Evolutionary conservation across 2,888 invertebrate genomes (phyloP).

Genomic region (Sarcophaga rosellei): DNA sequence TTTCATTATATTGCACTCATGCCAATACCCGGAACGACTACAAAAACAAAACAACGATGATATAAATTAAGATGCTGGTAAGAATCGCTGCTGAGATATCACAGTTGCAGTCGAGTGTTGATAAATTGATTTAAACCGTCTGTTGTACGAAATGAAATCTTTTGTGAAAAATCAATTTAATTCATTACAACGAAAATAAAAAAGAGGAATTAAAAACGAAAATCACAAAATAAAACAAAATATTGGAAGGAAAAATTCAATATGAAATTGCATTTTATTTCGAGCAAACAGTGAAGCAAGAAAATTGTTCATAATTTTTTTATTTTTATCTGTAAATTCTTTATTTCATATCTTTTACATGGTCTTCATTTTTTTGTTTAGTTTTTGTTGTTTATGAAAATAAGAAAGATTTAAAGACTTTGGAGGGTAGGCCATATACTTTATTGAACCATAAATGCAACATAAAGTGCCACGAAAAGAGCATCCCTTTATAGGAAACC

Average conservation of each 20-base stretch:
- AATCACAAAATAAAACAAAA: neutral
- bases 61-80: no score
- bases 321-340: neutral
- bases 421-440: neutral
- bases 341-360: neutral
- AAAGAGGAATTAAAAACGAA: neutral
- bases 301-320: neutral
- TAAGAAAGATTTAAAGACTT: neutral
- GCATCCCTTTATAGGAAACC: neutral
- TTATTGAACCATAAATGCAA: neutral
- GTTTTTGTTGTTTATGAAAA: neutral
- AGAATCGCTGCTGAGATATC: no score
- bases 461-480: neutral
- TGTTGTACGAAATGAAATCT: neutral
- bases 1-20: no score
- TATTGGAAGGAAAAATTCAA: neutral
- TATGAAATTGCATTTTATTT: neutral
- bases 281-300: neutral
- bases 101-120: conserved; percentile 12
- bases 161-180: conserved; percentile 36
- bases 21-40: no score
- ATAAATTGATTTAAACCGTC: conserved; percentile 47
- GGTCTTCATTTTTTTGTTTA: no score
- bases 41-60: no score
- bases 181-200: neutral